These are phyloP conservation scores for Pachycephala philippinensis DNA, from an alignment of 2,113 vertebrate species.

Conservation along the genomic window DNA sequence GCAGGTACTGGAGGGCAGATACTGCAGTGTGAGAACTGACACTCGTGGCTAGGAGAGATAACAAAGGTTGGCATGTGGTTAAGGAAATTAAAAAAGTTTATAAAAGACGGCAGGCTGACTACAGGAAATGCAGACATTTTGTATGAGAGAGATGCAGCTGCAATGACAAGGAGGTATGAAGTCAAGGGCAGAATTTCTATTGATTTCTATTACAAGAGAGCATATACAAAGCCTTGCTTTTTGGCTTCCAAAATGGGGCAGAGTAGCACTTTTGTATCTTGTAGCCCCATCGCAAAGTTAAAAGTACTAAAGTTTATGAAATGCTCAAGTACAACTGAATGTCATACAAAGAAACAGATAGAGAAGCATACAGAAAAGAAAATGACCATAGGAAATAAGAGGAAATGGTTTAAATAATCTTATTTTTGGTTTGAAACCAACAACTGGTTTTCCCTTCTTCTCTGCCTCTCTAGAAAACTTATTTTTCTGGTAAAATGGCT, in stretches of 20 bases:
- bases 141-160: not conserved
- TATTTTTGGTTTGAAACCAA: not conserved
- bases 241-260: not conserved
- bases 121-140: not conserved
- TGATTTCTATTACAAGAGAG: fast-evolving
- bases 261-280: not conserved
- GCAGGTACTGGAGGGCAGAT: not conserved
- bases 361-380: not conserved
- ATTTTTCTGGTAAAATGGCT: not conserved
- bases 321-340: not conserved
- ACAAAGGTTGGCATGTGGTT: not conserved
- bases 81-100: not conserved
- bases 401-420: not conserved
- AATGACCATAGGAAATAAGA: fast-evolving
- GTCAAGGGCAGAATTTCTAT: not conserved
- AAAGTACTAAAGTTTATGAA: not conserved
- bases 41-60: fast-evolving
- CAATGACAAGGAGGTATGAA: not conserved
- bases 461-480: not conserved
- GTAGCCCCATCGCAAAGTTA: not conserved
- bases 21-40: not conserved
- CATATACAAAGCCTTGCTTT: not conserved
- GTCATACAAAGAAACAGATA: not conserved
- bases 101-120: not conserved
- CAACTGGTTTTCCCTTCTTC: not conserved